Evolutionary conservation across 2,797 vertebrate genomes (phyloP).

Genomic region (Typhlichthys subterraneus): DNA sequence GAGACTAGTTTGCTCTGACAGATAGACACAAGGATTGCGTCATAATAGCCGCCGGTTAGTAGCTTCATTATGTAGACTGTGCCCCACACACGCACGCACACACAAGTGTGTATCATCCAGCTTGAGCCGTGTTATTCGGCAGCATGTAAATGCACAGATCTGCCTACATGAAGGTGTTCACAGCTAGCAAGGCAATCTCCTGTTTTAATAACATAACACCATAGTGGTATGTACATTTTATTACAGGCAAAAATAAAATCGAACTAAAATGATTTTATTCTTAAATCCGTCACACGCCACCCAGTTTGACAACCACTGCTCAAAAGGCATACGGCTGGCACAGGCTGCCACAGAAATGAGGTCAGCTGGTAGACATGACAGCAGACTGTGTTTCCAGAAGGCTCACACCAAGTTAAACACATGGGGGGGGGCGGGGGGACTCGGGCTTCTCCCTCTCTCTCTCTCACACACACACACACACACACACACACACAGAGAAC

Average conservation of each 20-base stretch:
- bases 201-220: no score
- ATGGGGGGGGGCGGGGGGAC: constrained; percentile 27
- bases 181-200: no score
- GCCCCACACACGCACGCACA: neutral
- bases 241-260: no score
- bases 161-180: no score
- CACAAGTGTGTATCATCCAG: constrained; percentile 4
- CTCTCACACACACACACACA: constrained; percentile 9
- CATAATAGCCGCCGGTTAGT: constrained; percentile 51
- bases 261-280: no score
- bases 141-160: no score
- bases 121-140: no score
- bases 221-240: no score
- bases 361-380: constrained; percentile 67
- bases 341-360: constrained; percentile 58
- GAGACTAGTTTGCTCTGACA: constrained; percentile 53
- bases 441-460: constrained; percentile 21
- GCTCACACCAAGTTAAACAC: constrained; percentile 49
- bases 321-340: constrained; percentile 16
- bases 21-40: constrained; percentile 57
- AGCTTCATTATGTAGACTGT: constrained; percentile 36
- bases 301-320: constrained; percentile 2
- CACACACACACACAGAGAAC: constrained; percentile 20
- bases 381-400: constrained; percentile 69
- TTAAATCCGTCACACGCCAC: no score